Base-by-base conservation (phyloP, 2,797 vertebrate species). In the Anguilla marmorata region DNA sequence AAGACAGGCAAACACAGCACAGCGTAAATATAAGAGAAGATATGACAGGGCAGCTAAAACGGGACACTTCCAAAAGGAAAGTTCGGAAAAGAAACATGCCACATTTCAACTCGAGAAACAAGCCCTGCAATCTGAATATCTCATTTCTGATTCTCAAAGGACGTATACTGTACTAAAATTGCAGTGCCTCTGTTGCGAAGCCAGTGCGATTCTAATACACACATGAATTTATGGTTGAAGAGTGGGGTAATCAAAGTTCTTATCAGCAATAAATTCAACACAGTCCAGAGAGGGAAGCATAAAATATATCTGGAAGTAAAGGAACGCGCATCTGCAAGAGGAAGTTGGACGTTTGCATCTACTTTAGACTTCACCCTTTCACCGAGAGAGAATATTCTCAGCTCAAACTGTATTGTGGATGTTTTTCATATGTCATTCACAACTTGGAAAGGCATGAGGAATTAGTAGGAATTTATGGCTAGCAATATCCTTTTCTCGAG, bases 401-500 rank as follows among this genome's bases (percentile, higher is more conserved):
- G 85, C 82, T 60, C 24, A 52, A 21, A 76, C 86, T 24, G 11
- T 27, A 12, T 66, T 33, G 41, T 33, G 33, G 85, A 52, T 85
- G 66, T 82, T 85, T 66, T 90, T 88, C 87, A 90, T 89, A 85
- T 87, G 88, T 84, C 89, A 74, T 92, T 91, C 88, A 86, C 90
- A 90, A 90, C 90, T 86, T 88, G 85, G 85, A 91, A 86, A 48
- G 72, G 88, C 86, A 80, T 45, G 88, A 87, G 90, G 85, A 90
- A 94, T 91, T 88, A 85, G 30, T 84, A 72, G 90, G 88, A 92
- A 95, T 93, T 89, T 92, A 93, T 90, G 88, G 91, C 90, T 90
- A 90, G 72, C 86, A 86, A 21, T 90, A 90, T 93, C 89, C 90
- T 88, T 85, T 91, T 90, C 91, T 84, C 90, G 85, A 84, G 90